Base-by-base conservation (phyloP, 2,113 vertebrate genomes). In the Gila orcuttii region DNA sequence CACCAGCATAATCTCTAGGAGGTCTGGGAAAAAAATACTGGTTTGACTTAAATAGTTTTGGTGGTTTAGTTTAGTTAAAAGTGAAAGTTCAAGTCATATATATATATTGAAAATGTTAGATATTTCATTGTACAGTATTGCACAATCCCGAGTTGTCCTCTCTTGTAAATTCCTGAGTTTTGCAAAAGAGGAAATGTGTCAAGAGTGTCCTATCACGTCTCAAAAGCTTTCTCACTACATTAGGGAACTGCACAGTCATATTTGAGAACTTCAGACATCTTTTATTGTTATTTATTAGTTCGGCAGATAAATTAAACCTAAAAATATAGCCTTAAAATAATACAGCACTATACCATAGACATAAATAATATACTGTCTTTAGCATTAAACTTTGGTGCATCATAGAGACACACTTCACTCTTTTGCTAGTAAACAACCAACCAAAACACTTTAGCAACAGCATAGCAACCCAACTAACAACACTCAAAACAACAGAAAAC, bases 131-230 rank as follows among this genome's bases (percentile, higher is more conserved):
- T 47, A 39, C 50, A 36, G 31, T n/a, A 21, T 42, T 80, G 5
- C 60, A 47, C 59, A 80, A 47, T 45, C 39, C 39, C 0, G 8
- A 5, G 23, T 62, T 79, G 11, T 3, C 33, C 57, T 79, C n/a
- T 21, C 31, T 80, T 80, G 59, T 64, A 64, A n/a, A 80, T 47
- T 47, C 15, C 47, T 45, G n/a, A 31, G 59, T 47, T 80, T 42
- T 47, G 79, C n/a, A 28, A 39, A 60, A 42, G 33, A 79, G 31
- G 77, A 60, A n/a, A n/a, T 42, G 33, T 17, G 19, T 23, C 1
- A 64, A 62, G n/a, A 42, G 3, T 3, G 0, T 62, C 33, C 36
- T 1, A 25, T 45, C 78, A 45, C 59, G 21, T 45, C 13, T 15
- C 78, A 10, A 19, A 45, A 23, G 5, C 52, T 36, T 15, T 62